Base-by-base conservation (phyloP, 2,888 invertebrate genomes). In the Stenoptilia bipunctidactyla region DNA sequence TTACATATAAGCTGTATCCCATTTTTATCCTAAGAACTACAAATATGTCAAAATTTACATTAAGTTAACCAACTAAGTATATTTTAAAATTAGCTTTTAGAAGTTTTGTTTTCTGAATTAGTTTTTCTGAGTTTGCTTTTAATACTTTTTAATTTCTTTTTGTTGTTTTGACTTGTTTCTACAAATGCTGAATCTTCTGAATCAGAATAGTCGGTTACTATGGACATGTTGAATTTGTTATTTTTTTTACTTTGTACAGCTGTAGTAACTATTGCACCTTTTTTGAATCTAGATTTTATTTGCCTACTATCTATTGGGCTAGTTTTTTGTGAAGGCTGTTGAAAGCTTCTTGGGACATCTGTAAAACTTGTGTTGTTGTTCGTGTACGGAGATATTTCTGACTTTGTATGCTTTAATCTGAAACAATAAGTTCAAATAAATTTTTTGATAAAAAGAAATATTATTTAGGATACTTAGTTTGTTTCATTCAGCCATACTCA, bases 231-330 rank as follows among this genome's bases (percentile, higher is more conserved):
- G 38, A 47, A 43, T 53, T 66, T 73, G 38, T 52, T 54, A 38
- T 53, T 49, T 52, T 80, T 85, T 46, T 73, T 80, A 15, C 57
- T 66, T 55, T 85, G 85, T 20, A 83, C 59, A 1, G 88, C 87
- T 9, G 88, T 86, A 15, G 88, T 86, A 0, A 89, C 86, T 45
- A 87, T 72, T 13, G 87, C 87, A 43, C 86, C 73, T 49, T 88
- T 88, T 53, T 86, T 86, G 52, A 89, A 89, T 45, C 85, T 85
- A 42, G 64, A 65, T 48, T 77, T 80, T 5, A 67, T 60, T 47
- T 67, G 65, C 47, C 61, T 66, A 35, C 43, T 63, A 46, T 67
- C 76, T 44, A 43, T 44, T 37, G 53, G 54, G 27, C 48, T 63
- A 1, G 49, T 41, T 55, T 68, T 75, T 47, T 64, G 70, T 6